phyloP scores from a whole-genome alignment of 2,888 invertebrate species.

The Autographa gamma region DNA sequence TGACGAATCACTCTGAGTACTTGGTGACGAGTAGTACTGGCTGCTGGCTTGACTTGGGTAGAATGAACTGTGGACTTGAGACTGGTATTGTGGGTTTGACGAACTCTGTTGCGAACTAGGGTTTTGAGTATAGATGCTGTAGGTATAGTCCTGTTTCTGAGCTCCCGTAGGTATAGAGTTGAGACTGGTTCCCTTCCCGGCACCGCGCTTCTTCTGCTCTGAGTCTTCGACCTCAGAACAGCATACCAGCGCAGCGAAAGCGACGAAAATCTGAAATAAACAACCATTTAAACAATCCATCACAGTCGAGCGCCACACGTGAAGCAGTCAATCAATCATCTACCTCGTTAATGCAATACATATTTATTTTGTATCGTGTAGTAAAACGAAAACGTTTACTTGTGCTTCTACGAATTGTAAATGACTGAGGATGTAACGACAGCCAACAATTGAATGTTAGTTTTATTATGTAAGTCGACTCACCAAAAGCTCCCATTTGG shows the following conservation, averaged over 20 bases:
- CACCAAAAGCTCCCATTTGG: constrained; percentile 79
- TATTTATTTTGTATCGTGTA: constrained; percentile 37
- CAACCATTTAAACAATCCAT: constrained; percentile 60
- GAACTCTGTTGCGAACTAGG: constrained; percentile 66
- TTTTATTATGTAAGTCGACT: constrained; percentile 62
- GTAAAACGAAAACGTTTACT: constrained; percentile 37
- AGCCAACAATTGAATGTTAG: constrained; percentile 31
- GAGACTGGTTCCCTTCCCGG: constrained; percentile 75
- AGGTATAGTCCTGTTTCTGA: constrained; percentile 85
- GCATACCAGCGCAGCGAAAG: constrained; percentile 74
- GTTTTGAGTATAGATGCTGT: constrained; percentile 79
- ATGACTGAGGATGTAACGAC: constrained; percentile 32
- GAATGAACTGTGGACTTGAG: constrained; percentile 78
- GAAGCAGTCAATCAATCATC: constrained; percentile 70
- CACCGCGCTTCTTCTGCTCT: constrained; percentile 84
- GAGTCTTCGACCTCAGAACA: constrained; percentile 79
- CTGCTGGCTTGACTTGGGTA: constrained; percentile 78
- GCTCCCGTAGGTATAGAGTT: constrained; percentile 82
- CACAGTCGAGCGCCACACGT: constrained; percentile 61
- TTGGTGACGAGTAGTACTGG: constrained; percentile 76
- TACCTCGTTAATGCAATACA: constrained; percentile 46
- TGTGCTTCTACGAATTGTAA: constrained; percentile 47
- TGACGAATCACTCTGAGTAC: constrained; percentile 65
- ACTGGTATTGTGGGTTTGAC: constrained; percentile 71
- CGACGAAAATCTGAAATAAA: constrained; percentile 78